Evolutionary conservation across 2,113 vertebrate species (phyloP), one percentile per base, ranked within the genome.

Genomic region (Hucho hucho): DNA sequence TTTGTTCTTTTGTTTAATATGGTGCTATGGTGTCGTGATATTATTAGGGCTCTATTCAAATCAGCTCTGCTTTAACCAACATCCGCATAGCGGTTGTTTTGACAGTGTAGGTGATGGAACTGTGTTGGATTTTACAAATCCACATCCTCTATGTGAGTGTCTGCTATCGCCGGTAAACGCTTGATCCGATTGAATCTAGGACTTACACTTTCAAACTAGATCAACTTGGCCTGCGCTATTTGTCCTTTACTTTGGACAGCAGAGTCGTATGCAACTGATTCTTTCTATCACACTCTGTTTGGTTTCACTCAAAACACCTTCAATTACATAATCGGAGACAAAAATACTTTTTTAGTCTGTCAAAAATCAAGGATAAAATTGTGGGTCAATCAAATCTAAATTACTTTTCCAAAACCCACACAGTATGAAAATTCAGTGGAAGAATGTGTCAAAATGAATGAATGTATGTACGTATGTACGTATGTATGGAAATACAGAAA

Each of bases 1-100:
- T 81, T 79, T 76, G 77, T 85, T 81, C 53, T 4, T 87, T 83
- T 78, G 28, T 89, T 86, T 83, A 81, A 89, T 81, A 89, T 88
- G 93, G 92, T 93, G 93, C 93, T 94, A 92, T 85, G 79, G 71
- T 83, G 77, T 43, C 2, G 37, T 43, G 37, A 43, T 43, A 43
- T 43, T 43, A 9, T 11, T 43, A 3, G 9, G 37, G 37, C 37
- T 43, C 4, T 29, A 9, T 11, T 43, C 37, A 43, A 43, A 43
- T 11, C 37, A 43, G 37, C 9, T 43, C 37, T 43, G 37, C 37
- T 43, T 43, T 43, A 43, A 9, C 37, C 9, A 11, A 43, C 37
- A 9, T 43, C 37, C 0, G 9, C 9, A 43, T 43, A 43, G 37
- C 37, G 37, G 37, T 43, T 43, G 37, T 43, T 43, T 43, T 43